Conservation (phyloP, 2,797 vertebrate genomes). For the Lepus oiostolus region DNA sequence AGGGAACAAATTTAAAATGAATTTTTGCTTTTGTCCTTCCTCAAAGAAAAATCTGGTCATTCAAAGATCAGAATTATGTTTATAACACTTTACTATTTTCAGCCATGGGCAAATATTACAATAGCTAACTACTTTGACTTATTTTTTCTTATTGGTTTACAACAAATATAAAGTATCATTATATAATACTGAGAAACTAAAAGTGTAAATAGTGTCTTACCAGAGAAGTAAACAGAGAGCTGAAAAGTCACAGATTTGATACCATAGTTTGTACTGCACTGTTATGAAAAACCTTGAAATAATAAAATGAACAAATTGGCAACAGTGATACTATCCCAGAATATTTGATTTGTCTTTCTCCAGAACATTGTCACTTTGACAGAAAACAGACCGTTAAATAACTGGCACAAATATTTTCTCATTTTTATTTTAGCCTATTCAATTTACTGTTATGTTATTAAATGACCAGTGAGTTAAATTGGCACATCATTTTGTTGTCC, state of each 20-base stretch:
- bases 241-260: neutral
- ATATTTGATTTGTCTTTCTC: neutral
- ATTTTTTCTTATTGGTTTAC: neutral
- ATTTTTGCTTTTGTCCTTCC: neutral
- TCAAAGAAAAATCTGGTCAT: slow-evolving; percentile 19
- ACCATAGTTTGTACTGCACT: neutral
- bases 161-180: slow-evolving; percentile 37
- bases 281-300: neutral
- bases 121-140: slow-evolving; percentile 37
- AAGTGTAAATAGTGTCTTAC: slow-evolving; percentile 36
- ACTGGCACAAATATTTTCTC: neutral
- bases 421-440: slow-evolving; percentile 46
- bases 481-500: slow-evolving; percentile 38
- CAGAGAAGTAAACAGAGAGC: neutral
- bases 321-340: neutral
- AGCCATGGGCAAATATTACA: slow-evolving; percentile 48
- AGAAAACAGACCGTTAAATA: slow-evolving; percentile 23
- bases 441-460: slow-evolving; percentile 60
- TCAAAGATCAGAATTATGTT: slow-evolving; percentile 39
- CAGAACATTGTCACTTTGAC: neutral
- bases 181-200: neutral
- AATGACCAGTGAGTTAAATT: slow-evolving; percentile 60
- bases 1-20: neutral
- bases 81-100: slow-evolving; percentile 13
- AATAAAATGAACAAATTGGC: neutral